Percentiles rank a stretch among this genome's conserved stretches.
These are phyloP conservation scores for Cebus imitator DNA, from an alignment of 2,113 vertebrate species.

Conservation along the genomic window DNA sequence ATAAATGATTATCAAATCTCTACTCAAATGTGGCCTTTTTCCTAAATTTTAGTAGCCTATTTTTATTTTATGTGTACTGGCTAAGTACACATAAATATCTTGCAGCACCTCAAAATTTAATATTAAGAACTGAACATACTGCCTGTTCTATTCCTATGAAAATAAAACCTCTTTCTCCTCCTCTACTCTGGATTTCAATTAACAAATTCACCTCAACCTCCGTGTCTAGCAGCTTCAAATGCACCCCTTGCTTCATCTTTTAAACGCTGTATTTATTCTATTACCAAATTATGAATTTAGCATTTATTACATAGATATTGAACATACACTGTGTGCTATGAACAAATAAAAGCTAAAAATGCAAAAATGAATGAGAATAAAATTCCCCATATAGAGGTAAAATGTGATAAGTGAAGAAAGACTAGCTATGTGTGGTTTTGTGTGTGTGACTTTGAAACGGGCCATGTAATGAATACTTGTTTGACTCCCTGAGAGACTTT, in stretches of 20 bases:
- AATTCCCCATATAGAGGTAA: background rate
- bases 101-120: background rate
- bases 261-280: background rate
- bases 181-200: background rate
- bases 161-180: background rate
- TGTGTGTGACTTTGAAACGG: background rate
- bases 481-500: background rate
- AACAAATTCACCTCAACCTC: background rate
- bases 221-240: background rate
- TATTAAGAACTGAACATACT: background rate
- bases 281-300: background rate
- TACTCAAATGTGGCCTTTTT: background rate
- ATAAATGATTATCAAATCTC: background rate
- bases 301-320: background rate
- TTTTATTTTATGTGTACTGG: background rate
- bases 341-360: background rate
- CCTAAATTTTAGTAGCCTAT: background rate
- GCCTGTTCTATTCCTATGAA: accelerated
- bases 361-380: background rate
- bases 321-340: background rate
- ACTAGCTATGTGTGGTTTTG: background rate
- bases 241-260: background rate
- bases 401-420: background rate
- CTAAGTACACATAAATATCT: background rate
- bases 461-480: background rate